Base-by-base conservation (phyloP, 2,797 vertebrate genomes). In the Trachops cirrhosus region DNA sequence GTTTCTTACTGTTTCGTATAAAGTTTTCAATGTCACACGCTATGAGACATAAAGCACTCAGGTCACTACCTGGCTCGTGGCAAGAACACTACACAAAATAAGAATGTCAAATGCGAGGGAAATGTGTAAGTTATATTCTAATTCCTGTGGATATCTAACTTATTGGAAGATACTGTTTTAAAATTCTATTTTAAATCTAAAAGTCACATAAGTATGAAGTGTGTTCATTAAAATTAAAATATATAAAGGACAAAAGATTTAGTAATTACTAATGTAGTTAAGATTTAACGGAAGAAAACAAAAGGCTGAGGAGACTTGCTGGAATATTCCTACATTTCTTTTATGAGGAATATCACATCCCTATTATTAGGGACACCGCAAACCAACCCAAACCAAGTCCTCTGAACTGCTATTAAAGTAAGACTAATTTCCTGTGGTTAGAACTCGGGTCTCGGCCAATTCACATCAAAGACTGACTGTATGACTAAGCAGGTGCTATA, bases 211-310 rank as follows among this genome's bases (percentile, higher is more conserved):
- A 89, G 94, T 83, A 93, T 37, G n/a, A 96, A 48, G 41, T 91
- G 59, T 48, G 11, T n/a, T 95, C 82, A 89, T 32, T 89, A 90
- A 34, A 94, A 67, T 64, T 89, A 74, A 87, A 95, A 93, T 67
- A 93, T 34, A 84, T 9, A 26, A n/a, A 92, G 15, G 15, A 12
- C 54, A 89, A 54, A 89, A 67, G 6, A 73, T 74, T 93, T 54
- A 86, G 34, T 80, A 22, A 82, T 24, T 64, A 44, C 15, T 54
- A 41, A 3, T 86, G 54, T 37, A 68, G 32, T 57, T 75, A 93
- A 80, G n/a, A 88, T 54, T 89, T 93, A 78, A 90, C 70, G 48
- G 70, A 90, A 64, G 18, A 85, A 32, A 73, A 93, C 16, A 52
- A 24, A 89, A 64, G 22, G 87, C 46, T 88, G 12, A 15, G 5